These are phyloP conservation scores for Lepeophtheirus salmonis DNA, from an alignment of 1,140 invertebrate species.

Conservation along the genomic window DNA sequence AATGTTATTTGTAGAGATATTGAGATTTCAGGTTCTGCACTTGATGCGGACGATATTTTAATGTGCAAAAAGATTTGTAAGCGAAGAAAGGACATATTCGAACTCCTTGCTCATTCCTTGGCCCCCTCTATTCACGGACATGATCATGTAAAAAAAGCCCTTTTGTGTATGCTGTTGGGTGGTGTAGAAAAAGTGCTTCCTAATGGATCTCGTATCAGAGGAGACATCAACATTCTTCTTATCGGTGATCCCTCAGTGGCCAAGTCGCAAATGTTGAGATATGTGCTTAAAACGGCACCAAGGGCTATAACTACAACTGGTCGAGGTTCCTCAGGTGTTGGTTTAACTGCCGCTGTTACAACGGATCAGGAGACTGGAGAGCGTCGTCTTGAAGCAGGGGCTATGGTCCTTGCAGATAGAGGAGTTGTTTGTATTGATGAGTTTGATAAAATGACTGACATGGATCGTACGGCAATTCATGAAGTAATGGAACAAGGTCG, in stretches of 20 bases:
- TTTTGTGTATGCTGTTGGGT: slow-evolving; percentile 81
- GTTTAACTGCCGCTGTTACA: slow-evolving; percentile 94
- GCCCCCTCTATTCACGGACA: slow-evolving; percentile 97
- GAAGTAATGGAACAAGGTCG: slow-evolving; percentile 44
- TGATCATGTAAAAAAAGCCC: slow-evolving; percentile 87
- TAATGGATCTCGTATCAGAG: slow-evolving; percentile 88
- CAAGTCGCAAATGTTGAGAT: slow-evolving; percentile 89
- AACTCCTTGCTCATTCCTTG: slow-evolving; percentile 69
- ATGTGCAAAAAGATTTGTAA: slow-evolving; percentile 69
- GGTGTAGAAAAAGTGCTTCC: slow-evolving; percentile 86
- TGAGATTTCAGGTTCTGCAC: slow-evolving; percentile 40
- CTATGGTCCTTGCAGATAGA: slow-evolving; percentile 96
- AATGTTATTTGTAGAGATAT: slow-evolving; percentile 43
- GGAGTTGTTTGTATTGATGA: slow-evolving; percentile 99
- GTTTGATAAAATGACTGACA: slow-evolving; percentile 99
- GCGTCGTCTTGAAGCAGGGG: slow-evolving; percentile 75
- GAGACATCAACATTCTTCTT: slow-evolving; percentile 90
- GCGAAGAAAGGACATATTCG: slow-evolving; percentile 59
- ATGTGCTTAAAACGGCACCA: slow-evolving; percentile 81
- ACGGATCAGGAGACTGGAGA: slow-evolving; percentile 84
- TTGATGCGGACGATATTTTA: slow-evolving; percentile 68
- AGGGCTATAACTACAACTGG: slow-evolving; percentile 92
- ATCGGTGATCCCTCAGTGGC: slow-evolving; percentile 98
- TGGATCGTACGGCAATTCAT: slow-evolving; percentile 95
- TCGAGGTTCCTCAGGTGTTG: slow-evolving; percentile 82